These are phyloP conservation scores for Lateolabrax maculatus DNA, from an alignment of 2,797 vertebrate species.

Conservation along the genomic window DNA sequence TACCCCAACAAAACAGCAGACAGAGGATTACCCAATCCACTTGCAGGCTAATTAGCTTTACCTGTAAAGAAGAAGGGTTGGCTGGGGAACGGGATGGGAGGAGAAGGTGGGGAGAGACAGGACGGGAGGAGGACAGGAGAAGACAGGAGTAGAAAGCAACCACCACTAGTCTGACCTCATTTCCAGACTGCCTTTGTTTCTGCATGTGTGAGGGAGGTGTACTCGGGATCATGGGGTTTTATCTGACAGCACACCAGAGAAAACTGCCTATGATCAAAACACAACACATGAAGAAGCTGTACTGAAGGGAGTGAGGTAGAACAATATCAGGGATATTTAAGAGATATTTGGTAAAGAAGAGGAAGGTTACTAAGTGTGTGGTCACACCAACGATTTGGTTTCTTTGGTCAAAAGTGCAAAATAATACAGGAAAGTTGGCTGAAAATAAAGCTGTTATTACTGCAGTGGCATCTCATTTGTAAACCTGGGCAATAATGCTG, in stretches of 20 bases:
- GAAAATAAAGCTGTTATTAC: background rate
- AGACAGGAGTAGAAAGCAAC: conserved; percentile 63
- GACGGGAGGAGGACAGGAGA: conserved; percentile 9
- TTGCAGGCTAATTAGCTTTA: conserved; percentile 74
- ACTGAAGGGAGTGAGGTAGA: conserved; percentile 9
- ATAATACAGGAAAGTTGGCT: background rate
- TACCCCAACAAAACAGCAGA: conserved; percentile 67
- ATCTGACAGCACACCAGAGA: conserved; percentile 66
- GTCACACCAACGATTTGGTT: background rate
- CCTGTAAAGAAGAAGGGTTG: conserved; percentile 64
- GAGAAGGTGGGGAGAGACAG: conserved; percentile 15
- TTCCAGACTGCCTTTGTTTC: conserved; percentile 69
- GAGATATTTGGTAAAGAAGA: background rate
- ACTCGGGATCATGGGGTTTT: conserved; percentile 69
- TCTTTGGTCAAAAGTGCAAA: background rate
- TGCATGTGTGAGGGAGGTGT: conserved; percentile 57
- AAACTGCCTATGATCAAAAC: conserved; percentile 51
- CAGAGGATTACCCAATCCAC: conserved; percentile 72
- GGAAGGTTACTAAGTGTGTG: background rate
- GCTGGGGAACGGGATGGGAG: conserved; percentile 64
- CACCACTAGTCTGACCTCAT: conserved; percentile 70
- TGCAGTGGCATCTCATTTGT: background rate
- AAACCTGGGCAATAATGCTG: background rate
- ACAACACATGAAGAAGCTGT: conserved; percentile 18
- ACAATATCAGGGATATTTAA: conserved; percentile 8